Percentiles rank a stretch among this genome's conserved stretches.
These are phyloP conservation scores for Echinometra lucunter DNA, from an alignment of 53 echinoderm and acorn worm genomes.

Conservation along the genomic window DNA sequence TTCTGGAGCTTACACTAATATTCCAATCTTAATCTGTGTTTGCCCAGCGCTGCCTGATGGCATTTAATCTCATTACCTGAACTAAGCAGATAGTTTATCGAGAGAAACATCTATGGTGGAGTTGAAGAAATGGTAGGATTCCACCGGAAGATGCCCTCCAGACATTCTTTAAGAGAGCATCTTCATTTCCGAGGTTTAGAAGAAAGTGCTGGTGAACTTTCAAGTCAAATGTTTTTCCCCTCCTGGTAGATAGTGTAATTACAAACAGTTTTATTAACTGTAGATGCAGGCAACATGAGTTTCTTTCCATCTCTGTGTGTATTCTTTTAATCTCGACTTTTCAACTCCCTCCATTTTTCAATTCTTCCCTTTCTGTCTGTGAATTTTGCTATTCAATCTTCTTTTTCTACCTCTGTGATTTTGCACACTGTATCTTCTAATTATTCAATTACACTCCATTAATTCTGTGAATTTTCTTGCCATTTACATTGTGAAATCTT, in stretches of 20 bases:
- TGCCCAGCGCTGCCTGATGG: constrained; percentile 23
- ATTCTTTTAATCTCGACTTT: neutral
- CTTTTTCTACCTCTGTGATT: too few species aligned
- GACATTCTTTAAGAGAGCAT: constrained; percentile 50
- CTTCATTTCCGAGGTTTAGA: constrained; percentile 45
- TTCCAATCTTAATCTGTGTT: constrained; percentile 54
- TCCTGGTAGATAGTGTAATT: neutral
- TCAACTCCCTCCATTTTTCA: neutral
- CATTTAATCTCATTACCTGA: constrained; percentile 41
- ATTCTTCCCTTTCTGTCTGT: neutral
- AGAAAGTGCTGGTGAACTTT: constrained; percentile 56
- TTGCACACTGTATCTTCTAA: too few species aligned
- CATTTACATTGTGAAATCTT: too few species aligned
- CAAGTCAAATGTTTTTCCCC: constrained; percentile 5
- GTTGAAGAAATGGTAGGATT: constrained; percentile 17
- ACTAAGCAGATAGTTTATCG: constrained; percentile 47
- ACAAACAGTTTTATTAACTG: neutral
- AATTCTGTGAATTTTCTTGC: too few species aligned
- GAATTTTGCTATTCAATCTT: neutral
- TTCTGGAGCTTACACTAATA: constrained; percentile 52
- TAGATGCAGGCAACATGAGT: neutral
- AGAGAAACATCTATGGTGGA: constrained; percentile 42
- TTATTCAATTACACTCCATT: too few species aligned
- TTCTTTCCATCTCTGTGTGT: neutral
- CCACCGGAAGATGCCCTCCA: constrained; percentile 24